phyloP scores from a whole-genome alignment of 2,888 invertebrate species.

The Dynastes hyllus region DNA sequence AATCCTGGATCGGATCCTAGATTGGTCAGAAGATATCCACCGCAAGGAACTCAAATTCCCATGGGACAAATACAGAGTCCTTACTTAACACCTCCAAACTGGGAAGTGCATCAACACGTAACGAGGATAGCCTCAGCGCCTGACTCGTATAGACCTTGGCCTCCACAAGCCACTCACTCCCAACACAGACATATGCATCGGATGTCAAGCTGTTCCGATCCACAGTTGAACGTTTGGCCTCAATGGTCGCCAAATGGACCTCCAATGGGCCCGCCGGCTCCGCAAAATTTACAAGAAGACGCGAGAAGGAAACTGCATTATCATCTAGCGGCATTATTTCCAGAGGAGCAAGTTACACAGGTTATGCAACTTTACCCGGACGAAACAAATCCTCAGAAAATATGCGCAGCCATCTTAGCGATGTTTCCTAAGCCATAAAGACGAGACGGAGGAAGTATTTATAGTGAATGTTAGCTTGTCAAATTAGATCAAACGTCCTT shows the following conservation, averaged over 20 bases:
- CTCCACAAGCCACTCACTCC: conserved; percentile 67
- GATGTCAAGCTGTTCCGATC: conserved; percentile 76
- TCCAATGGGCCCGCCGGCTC: conserved; percentile 67
- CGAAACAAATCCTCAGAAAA: conserved; percentile 91
- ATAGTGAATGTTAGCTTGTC: conserved; percentile 8
- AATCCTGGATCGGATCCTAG: conserved; percentile 88
- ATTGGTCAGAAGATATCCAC: conserved; percentile 68
- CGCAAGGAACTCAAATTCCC: conserved; percentile 61
- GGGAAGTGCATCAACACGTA: conserved; percentile 75
- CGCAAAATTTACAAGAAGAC: conserved; percentile 74
- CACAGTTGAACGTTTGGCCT: conserved; percentile 76
- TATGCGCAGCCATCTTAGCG: conserved; percentile 89
- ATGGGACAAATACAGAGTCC: conserved; percentile 60
- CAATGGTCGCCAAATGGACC: conserved; percentile 67
- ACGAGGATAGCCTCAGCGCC: conserved; percentile 85
- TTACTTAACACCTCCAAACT: conserved; percentile 61
- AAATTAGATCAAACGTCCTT: conserved; percentile 2
- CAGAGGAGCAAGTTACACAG: conserved; percentile 89
- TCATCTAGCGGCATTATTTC: conserved; percentile 93
- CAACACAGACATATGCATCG: conserved; percentile 70
- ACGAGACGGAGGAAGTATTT: not conserved
- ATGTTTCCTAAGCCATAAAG: conserved; percentile 74
- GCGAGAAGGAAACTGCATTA: conserved; percentile 86
- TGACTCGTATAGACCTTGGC: conserved; percentile 76
- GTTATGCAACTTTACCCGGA: conserved; percentile 93